phyloP scores from a whole-genome alignment of 2,888 invertebrate genomes.

The Spilarctia lutea region DNA sequence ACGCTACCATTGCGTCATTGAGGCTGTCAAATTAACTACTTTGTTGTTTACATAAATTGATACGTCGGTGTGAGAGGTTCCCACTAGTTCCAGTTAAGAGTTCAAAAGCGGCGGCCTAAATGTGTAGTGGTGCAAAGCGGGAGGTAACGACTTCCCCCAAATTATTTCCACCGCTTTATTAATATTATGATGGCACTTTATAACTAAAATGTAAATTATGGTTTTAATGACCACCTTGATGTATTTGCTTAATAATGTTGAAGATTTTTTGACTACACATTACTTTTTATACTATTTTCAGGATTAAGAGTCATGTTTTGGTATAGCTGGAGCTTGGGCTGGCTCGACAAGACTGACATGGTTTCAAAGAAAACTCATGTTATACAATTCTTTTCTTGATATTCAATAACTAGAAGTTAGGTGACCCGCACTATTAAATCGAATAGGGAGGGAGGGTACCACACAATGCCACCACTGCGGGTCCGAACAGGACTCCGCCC shows the following conservation, averaged over 20 bases:
- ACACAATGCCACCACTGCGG: too few relatives aligned
- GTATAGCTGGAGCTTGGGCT: too few relatives aligned
- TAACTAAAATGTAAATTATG: conserved; percentile 48
- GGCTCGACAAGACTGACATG: too few relatives aligned
- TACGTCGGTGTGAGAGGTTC: conserved; percentile 43
- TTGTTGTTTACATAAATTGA: not conserved
- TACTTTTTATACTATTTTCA: not conserved
- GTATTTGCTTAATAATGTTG: conserved; percentile 9
- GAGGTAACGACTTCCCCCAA: conserved; percentile 65
- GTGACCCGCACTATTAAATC: too few relatives aligned
- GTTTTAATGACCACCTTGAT: conserved; percentile 36
- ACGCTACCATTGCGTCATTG: too few relatives aligned
- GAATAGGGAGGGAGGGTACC: too few relatives aligned
- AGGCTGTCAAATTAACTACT: too few relatives aligned
- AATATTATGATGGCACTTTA: conserved; percentile 51
- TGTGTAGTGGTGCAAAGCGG: conserved; percentile 63
- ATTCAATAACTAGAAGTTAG: too few relatives aligned
- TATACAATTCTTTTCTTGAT: too few relatives aligned
- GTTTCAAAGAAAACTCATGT: too few relatives aligned
- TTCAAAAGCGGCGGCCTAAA: conserved; percentile 66
- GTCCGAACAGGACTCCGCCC: too few relatives aligned
- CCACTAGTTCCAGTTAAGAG: conserved; percentile 50
- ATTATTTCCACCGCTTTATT: conserved; percentile 61
- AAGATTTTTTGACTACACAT: not conserved
- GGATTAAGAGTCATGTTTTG: not conserved